phyloP scores from a whole-genome alignment of 2,888 invertebrate species.

The Heliconius erato region DNA sequence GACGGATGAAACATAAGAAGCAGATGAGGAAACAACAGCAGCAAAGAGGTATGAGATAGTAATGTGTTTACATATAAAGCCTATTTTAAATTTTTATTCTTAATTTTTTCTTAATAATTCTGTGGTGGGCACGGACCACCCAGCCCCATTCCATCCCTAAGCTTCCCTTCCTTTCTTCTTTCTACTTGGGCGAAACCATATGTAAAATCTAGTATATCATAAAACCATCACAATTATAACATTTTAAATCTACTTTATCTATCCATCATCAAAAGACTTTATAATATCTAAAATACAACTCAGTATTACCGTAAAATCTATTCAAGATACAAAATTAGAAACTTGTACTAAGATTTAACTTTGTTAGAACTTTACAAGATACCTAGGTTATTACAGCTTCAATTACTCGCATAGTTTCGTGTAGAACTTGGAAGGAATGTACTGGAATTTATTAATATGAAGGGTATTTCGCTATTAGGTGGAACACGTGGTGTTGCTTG shows the following conservation, averaged over 20 bases:
- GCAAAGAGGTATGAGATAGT: constrained; percentile 59
- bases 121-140: too few species aligned
- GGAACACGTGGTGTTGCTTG: neutral
- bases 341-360: neutral
- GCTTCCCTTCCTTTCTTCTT: too few species aligned
- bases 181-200: too few species aligned
- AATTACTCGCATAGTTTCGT: constrained; percentile 40
- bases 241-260: neutral
- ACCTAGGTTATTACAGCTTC: constrained; percentile 22
- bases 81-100: too few species aligned
- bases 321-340: neutral
- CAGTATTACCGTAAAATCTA: neutral
- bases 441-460: neutral
- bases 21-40: constrained; percentile 91
- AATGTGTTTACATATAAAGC: too few species aligned
- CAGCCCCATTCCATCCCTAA: too few species aligned
- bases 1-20: constrained; percentile 98
- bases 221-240: neutral
- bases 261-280: neutral
- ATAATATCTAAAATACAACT: neutral
- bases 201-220: too few species aligned
- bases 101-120: too few species aligned
- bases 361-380: neutral
- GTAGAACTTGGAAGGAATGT: constrained; percentile 22
- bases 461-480: neutral